Base-by-base conservation (phyloP, 2,888 invertebrate species). In the Brenthis hecate region DNA sequence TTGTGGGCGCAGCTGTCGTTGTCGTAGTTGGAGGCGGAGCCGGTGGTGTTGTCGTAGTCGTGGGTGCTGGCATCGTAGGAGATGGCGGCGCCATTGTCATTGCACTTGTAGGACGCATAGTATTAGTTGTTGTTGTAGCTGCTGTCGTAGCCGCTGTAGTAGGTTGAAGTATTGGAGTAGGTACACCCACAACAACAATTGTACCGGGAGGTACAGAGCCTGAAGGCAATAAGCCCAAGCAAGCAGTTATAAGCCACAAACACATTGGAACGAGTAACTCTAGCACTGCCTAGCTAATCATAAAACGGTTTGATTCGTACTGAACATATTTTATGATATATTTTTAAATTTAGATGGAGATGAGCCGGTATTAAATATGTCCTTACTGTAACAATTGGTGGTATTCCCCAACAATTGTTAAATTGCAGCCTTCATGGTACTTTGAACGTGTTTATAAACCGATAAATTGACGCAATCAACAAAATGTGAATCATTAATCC, bases 391-490 rank as follows among this genome's bases (percentile, higher is more conserved):
- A 76, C 81, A 81, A 87, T 84, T 82, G 78, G 80, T 84, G 89
- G 90, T 88, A 91, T 91, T 83, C 89, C 91, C 88, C 84, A 86
- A 89, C 87, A 84, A 89, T 83, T 19, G 19, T 19, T 19, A 19
- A 19, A 19, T 19, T 82, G 80, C 79, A 90, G 86, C 92, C 91
- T 92, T 92, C 92, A 92, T 91, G 92, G 85, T 87, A 74, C 85
- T 83, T 86, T 91, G 88, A 85, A 81, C 85, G 79, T 85, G 83
- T 82, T 83, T 82, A 84, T 80, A 81, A 79, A 80, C 88, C 86
- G 87, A 86, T 82, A 90, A 91, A 92, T 91, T 90, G 86, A 85
- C 81, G 89, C 88, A 90, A 92, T 91, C 87, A 89, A 79, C 84
- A 80, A 85, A 85, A 88, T 85, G 85, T 84, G 84, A 83, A 86